phyloP scores from a whole-genome alignment of 2,113 vertebrate genomes.

The Corvus cornix region DNA sequence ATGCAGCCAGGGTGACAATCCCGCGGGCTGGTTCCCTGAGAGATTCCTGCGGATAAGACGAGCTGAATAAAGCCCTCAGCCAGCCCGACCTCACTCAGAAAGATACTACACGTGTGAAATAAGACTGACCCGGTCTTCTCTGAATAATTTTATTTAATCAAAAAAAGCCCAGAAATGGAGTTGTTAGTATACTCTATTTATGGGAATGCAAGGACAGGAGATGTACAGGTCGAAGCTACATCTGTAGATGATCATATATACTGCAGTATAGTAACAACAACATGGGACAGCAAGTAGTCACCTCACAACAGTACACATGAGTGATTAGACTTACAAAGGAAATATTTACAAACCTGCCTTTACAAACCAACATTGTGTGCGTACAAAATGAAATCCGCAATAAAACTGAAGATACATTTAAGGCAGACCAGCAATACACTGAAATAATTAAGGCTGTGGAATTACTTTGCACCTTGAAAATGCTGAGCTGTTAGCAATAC shows the following conservation, averaged over 20 bases:
- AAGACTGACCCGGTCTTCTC: slow-evolving; percentile 1
- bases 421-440: slow-evolving; percentile 81
- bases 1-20: background rate
- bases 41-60: no score
- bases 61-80: accelerated
- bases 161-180: slow-evolving; percentile 42
- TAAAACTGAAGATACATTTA: slow-evolving; percentile 77
- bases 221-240: slow-evolving; percentile 72
- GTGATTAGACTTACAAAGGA: slow-evolving; percentile 72
- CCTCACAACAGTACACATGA: slow-evolving; percentile 74
- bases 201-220: slow-evolving; percentile 70
- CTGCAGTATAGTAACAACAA: slow-evolving; percentile 64
- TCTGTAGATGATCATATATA: slow-evolving; percentile 61
- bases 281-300: slow-evolving; percentile 71
- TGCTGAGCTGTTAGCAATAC: slow-evolving; percentile 71
- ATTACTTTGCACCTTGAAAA: slow-evolving; percentile 80
- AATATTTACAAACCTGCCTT: slow-evolving; percentile 80
- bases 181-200: slow-evolving; percentile 70
- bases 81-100: background rate
- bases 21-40: no score
- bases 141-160: slow-evolving; percentile 54
- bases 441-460: slow-evolving; percentile 83
- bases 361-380: slow-evolving; percentile 76
- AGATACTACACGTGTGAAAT: background rate
- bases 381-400: slow-evolving; percentile 74